A percentile compares a stretch with the other conserved stretches of the same genome.
Conservation (phyloP, 2,888 invertebrate species). For the Lottia gigantea region DNA sequence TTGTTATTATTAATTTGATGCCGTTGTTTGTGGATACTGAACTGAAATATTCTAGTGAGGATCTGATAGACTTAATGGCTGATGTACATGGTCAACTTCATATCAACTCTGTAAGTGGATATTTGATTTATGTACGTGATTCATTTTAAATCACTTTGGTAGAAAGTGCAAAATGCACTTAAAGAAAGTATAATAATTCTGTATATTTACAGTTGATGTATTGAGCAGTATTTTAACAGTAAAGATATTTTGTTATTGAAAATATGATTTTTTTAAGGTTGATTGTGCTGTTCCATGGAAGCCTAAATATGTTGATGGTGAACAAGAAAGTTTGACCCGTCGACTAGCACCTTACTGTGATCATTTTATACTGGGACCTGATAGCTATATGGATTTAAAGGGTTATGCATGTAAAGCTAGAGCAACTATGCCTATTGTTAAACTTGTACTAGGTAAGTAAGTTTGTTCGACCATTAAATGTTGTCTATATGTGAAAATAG, state of each 20-base stretch:
- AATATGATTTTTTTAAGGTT: conserved; percentile 29
- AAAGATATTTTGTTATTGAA: neutral
- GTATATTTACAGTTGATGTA: no score
- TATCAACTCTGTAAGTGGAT: no score
- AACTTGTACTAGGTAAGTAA: conserved; percentile 32
- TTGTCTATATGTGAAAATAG: no score
- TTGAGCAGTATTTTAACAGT: no score
- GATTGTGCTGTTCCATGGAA: conserved; percentile 48
- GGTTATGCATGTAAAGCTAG: conserved; percentile 37
- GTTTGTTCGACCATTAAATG: no score
- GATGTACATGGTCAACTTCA: no score
- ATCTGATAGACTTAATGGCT: no score
- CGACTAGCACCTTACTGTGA: conserved; percentile 32
- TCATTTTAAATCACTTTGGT: no score
- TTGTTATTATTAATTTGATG: conserved; percentile 11
- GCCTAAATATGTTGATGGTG: conserved; percentile 34
- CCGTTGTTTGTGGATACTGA: neutral
- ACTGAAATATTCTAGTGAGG: no score
- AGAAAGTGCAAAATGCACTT: no score
- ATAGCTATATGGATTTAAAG: conserved; percentile 35
- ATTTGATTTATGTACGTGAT: no score
- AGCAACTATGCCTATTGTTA: conserved; percentile 39
- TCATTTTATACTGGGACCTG: conserved; percentile 34
- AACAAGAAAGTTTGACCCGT: conserved; percentile 8
- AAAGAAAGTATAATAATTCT: no score